Percentiles rank a stretch among this genome's conserved stretches.
phyloP scores from a whole-genome alignment of 2,888 invertebrate species.

The Ectemnius continuus region DNA sequence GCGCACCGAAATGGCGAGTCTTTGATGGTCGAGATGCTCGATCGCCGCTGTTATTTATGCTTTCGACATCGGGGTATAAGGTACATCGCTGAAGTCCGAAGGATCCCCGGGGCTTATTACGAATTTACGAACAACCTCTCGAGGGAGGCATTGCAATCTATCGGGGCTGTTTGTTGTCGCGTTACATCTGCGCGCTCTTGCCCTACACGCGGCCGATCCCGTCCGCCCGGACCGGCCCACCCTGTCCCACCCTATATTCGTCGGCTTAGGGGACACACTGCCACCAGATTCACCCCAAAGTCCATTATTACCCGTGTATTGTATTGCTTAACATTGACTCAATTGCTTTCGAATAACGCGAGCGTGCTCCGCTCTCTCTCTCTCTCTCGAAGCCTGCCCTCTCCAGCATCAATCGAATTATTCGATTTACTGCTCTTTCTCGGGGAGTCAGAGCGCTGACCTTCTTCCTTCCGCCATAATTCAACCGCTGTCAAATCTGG shows the following conservation, averaged over 20 bases:
- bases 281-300: conserved; percentile 75
- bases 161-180: conserved; percentile 74
- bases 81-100: conserved; percentile 32
- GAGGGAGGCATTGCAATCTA: conserved; percentile 64
- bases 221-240: conserved; percentile 60
- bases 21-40: not conserved
- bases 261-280: conserved; percentile 55
- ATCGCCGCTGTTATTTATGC: conserved; percentile 44
- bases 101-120: conserved; percentile 59
- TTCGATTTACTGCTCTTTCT: conserved; percentile 77
- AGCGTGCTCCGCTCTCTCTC: conserved; percentile 46
- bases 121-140: conserved; percentile 65
- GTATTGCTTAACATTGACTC: conserved; percentile 78
- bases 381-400: conserved; percentile 52
- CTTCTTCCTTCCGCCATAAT: conserved; percentile 65
- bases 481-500: conserved; percentile 66
- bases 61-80: conserved; percentile 31
- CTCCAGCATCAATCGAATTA: conserved; percentile 74
- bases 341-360: conserved; percentile 78
- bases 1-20: no score
- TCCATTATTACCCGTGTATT: conserved; percentile 78
- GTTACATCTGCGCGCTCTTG: conserved; percentile 75
- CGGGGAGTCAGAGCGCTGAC: conserved; percentile 56
- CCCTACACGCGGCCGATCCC: conserved; percentile 61
- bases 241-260: conserved; percentile 63